These are phyloP conservation scores for Agrochola litura DNA, from an alignment of 2,888 invertebrate species.

Conservation along the genomic window DNA sequence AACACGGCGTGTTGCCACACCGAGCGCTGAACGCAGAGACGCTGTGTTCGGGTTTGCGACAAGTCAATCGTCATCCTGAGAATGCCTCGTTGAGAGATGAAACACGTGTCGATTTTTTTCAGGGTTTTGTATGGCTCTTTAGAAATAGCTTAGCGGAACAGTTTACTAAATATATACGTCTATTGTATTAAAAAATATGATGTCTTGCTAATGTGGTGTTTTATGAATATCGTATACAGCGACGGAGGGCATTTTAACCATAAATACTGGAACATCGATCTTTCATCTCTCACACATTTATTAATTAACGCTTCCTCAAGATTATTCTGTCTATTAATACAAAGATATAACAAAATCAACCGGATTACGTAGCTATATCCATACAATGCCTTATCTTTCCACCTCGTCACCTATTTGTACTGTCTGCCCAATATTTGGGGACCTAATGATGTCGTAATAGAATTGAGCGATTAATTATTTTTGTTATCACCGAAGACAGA, in stretches of 20 bases:
- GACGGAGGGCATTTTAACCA: neutral
- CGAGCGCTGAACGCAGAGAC: no score
- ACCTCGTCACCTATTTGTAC: conserved; percentile 72
- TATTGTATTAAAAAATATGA: no score
- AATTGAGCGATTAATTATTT: conserved; percentile 80
- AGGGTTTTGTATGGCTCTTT: no score
- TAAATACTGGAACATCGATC: neutral
- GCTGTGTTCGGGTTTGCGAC: no score
- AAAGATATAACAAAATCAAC: conserved; percentile 46
- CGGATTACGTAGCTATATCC: conserved; percentile 55
- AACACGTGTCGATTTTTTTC: no score
- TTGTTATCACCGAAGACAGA: conserved; percentile 63
- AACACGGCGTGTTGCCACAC: no score
- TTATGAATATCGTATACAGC: no score
- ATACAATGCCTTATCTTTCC: conserved; percentile 74
- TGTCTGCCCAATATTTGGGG: conserved; percentile 67
- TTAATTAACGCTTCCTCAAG: conserved; percentile 45
- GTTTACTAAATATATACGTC: no score
- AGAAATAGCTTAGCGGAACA: no score
- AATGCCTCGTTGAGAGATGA: no score
- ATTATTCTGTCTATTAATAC: conserved; percentile 44
- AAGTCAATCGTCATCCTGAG: no score
- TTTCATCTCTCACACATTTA: conserved; percentile 21
- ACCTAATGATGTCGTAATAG: conserved; percentile 75
- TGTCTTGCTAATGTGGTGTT: no score